phyloP scores from a whole-genome alignment of 2,113 vertebrate species.

The Aramus guarauna region DNA sequence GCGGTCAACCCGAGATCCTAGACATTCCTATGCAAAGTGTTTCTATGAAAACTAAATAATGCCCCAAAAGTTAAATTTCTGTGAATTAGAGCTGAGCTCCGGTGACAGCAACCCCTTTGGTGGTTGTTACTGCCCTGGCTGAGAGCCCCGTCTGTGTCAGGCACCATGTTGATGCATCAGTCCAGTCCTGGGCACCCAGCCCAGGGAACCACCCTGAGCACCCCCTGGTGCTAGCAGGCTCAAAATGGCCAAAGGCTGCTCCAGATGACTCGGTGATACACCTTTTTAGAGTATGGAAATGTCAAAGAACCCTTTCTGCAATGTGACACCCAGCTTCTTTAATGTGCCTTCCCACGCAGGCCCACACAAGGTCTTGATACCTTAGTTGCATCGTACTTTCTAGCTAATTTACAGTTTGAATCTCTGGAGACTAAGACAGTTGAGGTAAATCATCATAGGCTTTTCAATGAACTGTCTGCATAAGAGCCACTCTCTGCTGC shows the following conservation, averaged over 20 bases:
- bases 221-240: accelerated
- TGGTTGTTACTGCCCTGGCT: accelerated
- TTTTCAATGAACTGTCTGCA: not conserved
- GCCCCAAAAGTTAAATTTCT: not conserved
- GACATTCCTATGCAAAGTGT: not conserved
- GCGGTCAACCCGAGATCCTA: not conserved
- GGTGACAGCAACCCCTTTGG: not conserved
- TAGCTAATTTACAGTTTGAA: not conserved
- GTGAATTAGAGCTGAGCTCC: not conserved
- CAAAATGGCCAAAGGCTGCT: not conserved
- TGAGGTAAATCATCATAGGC: not conserved
- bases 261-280: not conserved
- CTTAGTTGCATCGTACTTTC: not conserved
- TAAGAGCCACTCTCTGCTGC: not conserved
- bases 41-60: not conserved
- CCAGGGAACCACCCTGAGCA: not conserved
- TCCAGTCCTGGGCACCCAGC: not conserved
- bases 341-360: not conserved
- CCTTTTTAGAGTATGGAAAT: not conserved
- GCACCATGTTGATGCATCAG: not conserved
- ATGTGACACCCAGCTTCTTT: not conserved
- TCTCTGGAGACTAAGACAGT: not conserved
- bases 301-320: not conserved
- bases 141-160: not conserved
- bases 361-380: not conserved